These are phyloP conservation scores for Chanos chanos DNA, from an alignment of 2,797 vertebrate species.

Conservation along the genomic window DNA sequence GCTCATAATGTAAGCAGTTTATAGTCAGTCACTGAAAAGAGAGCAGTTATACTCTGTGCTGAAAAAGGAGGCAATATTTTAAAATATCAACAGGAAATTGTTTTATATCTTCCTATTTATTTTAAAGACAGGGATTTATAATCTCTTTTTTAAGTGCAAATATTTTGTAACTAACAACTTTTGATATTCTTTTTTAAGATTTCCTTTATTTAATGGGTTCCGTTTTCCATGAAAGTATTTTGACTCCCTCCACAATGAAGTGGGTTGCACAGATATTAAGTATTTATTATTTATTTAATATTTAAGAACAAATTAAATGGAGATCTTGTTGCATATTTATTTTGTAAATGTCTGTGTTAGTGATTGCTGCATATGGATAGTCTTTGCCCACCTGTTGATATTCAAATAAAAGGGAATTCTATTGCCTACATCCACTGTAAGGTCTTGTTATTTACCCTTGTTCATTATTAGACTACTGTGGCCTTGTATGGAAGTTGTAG, in stretches of 20 bases:
- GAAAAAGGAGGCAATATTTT: constrained; percentile 81
- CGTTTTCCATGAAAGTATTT: constrained; percentile 77
- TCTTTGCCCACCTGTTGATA: constrained; percentile 74
- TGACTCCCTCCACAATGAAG: constrained; percentile 78
- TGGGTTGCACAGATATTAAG: constrained; percentile 75
- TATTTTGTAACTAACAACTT: constrained; percentile 98
- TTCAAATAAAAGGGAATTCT: constrained; percentile 80
- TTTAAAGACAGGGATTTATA: constrained; percentile 93
- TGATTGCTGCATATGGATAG: constrained; percentile 72
- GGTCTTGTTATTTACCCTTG: neutral
- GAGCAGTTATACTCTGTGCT: constrained; percentile 68
- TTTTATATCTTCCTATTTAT: constrained; percentile 99
- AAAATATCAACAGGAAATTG: constrained; percentile 81
- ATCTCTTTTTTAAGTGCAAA: constrained; percentile 87
- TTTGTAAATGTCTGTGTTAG: constrained; percentile 85
- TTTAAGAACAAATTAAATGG: constrained; percentile 85
- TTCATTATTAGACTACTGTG: too few relatives aligned
- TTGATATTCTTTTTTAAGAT: constrained; percentile 90
- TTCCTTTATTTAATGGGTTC: constrained; percentile 73
- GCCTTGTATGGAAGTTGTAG: too few relatives aligned
- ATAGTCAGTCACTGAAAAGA: constrained; percentile 64
- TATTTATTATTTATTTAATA: constrained; percentile 91
- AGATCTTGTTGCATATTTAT: constrained; percentile 91
- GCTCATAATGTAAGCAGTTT: constrained; percentile 69
- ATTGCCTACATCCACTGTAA: constrained; percentile 31